Percentiles rank a stretch among this genome's conserved stretches.
Conservation (phyloP, 2,113 vertebrate species). For the Chinchilla lanigera region DNA sequence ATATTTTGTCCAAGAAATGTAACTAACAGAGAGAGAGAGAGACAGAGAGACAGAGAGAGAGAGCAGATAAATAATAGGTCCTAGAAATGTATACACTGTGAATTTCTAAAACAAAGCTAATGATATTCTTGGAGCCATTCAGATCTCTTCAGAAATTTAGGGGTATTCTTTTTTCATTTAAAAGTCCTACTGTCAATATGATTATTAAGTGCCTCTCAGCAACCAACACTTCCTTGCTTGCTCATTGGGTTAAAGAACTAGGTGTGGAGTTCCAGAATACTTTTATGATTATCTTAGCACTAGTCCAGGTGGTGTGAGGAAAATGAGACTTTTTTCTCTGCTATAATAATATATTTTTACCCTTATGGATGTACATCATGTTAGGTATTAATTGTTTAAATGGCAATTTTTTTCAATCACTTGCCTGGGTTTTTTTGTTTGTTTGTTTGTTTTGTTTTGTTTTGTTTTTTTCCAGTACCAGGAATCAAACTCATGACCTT, state of each 20-base stretch:
- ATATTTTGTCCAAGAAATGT: no score
- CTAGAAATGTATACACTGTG: neutral
- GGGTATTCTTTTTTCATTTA: neutral
- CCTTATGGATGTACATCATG: neutral
- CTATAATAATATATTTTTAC: neutral
- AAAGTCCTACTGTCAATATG: neutral
- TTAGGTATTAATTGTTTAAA: neutral
- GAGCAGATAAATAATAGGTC: neutral
- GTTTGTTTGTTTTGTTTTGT: no score
- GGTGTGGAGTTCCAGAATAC: neutral
- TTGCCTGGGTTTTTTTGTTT: neutral
- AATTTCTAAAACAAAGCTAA: slow-evolving; percentile 16
- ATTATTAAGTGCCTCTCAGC: neutral
- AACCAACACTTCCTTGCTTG: neutral
- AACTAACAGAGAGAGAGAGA: neutral
- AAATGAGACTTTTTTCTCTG: neutral
- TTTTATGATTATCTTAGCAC: neutral
- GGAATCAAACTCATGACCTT: no score
- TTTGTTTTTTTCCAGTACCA: no score
- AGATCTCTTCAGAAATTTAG: neutral
- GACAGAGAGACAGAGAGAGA: neutral
- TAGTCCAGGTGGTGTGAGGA: neutral
- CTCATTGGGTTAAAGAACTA: neutral
- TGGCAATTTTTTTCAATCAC: neutral
- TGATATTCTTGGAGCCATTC: neutral